Evolutionary conservation across 2,888 invertebrate genomes (phyloP).

Genomic region (Gastrophysa polygoni): DNA sequence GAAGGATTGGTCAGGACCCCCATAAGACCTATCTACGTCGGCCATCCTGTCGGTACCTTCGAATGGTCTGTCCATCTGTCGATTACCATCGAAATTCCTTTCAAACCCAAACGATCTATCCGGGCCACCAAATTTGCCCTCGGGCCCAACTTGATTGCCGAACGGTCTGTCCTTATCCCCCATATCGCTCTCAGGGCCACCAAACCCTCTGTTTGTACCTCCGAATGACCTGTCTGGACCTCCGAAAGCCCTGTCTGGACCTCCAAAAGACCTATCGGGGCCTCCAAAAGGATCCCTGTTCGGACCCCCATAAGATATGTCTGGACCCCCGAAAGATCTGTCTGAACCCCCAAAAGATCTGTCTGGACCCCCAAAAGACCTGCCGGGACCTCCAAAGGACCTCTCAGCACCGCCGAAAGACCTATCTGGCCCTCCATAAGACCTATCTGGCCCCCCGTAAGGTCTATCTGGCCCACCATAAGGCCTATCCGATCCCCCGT

Average conservation of each 20-base stretch:
- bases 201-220: slow-evolving; percentile 9
- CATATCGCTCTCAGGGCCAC: background rate
- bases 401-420: slow-evolving; percentile 1
- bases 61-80: background rate
- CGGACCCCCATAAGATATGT: slow-evolving; percentile 12
- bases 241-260: background rate
- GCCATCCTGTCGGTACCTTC: background rate
- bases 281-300: slow-evolving; percentile 9
- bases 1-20: too few species aligned
- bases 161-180: background rate
- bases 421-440: background rate
- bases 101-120: background rate
- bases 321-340: slow-evolving; percentile 9
- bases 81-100: background rate
- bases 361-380: slow-evolving; percentile 9
- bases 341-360: slow-evolving; percentile 3
- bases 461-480: background rate
- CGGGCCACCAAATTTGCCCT: background rate
- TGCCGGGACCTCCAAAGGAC: slow-evolving; percentile 8
- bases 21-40: background rate
- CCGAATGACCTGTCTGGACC: slow-evolving; percentile 3
- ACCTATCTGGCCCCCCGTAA: background rate
- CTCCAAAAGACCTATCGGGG: background rate
- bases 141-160: background rate
- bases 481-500: background rate